These are phyloP conservation scores for Drosophila ficusphila DNA, from an alignment of 1,140 invertebrate genomes.

Conservation along the genomic window DNA sequence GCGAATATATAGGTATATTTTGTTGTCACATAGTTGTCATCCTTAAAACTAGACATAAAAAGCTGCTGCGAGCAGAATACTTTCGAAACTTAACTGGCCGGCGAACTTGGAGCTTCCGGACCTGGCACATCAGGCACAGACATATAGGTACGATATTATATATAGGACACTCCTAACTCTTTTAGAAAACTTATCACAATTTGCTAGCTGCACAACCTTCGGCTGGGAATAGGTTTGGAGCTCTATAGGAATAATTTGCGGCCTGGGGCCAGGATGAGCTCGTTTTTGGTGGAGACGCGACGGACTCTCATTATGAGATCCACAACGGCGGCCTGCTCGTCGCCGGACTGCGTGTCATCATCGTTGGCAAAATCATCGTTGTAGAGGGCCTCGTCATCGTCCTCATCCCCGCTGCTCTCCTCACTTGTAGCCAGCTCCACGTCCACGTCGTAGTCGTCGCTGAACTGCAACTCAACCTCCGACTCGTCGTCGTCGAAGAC, in stretches of 20 bases:
- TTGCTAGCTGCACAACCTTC: slow-evolving; percentile 11
- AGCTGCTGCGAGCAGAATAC: slow-evolving; percentile 42
- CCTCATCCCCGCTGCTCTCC: slow-evolving; percentile 14
- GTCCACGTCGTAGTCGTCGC: slow-evolving; percentile 65
- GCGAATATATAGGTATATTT: slow-evolving; percentile 47
- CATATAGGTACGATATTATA: no score
- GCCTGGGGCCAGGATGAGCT: slow-evolving; percentile 13
- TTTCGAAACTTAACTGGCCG: slow-evolving; percentile 36
- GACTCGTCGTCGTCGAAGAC: slow-evolving; percentile 74
- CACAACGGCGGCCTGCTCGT: slow-evolving; percentile 18
- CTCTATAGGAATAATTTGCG: slow-evolving; percentile 23
- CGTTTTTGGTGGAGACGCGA: slow-evolving; percentile 34
- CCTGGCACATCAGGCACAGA: slow-evolving; percentile 22
- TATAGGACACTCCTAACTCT: slow-evolving; percentile 25
- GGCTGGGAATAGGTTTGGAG: background rate
- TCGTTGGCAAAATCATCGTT: slow-evolving; percentile 19
- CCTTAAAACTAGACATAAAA: slow-evolving; percentile 40
- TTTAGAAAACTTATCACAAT: slow-evolving; percentile 58
- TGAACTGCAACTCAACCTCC: slow-evolving; percentile 77
- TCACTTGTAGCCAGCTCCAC: slow-evolving; percentile 7
- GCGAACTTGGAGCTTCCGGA: background rate
- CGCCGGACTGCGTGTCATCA: slow-evolving; percentile 15
- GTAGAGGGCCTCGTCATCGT: slow-evolving; percentile 7
- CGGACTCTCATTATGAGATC: slow-evolving; percentile 22
- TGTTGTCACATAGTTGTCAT: slow-evolving; percentile 33